Base-by-base conservation (phyloP, 1,140 invertebrate species). In the Asbolus verrucosus region DNA sequence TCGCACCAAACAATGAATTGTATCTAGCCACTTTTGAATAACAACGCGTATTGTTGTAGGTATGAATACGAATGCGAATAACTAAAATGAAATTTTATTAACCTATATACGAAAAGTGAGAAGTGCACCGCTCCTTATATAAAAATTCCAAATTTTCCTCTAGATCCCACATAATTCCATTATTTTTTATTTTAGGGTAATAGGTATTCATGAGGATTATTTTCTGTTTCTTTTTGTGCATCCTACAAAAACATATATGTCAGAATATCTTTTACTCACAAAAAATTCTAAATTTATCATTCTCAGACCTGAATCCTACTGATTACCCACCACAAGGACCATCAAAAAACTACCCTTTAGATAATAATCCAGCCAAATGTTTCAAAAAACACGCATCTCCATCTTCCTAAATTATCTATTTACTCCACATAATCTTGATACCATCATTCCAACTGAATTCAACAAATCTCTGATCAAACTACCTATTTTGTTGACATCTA, bases 141-240 rank as follows among this genome's bases (percentile, higher is more conserved):
- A n/a, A n/a, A n/a, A n/a, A n/a, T n/a, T n/a, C n/a, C n/a, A n/a
- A n/a, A n/a, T n/a, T n/a, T n/a, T n/a, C 18, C 15, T 11, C 19
- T 54, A 14, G 21, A 54, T 54, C 46, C 46, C 6, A 54, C 46
- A 54, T 54, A 54, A 54, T 54, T 54, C 46, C 46, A 24, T 54
- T 54, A 54, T 27, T 54, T 54, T 54, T 54, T 54, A 54, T 54
- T 54, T 54, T 24, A 54, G 19, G 46, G 21, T 54, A 54, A 54
- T 54, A 54, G 46, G 19, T 54, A 54, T 54, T 54, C 46, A 54
- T 54, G 46, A 54, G 46, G 46, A 54, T 54, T 54, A 54, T 54
- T 54, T n/a, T 54, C 46, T 54, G 21, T 54, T 54, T 54, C 46
- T 54, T 54, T 54, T 54, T 27, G 46, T 54, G 46, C 19, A 54